phyloP scores from a whole-genome alignment of 2,797 vertebrate genomes.

The Myotis vivesi region DNA sequence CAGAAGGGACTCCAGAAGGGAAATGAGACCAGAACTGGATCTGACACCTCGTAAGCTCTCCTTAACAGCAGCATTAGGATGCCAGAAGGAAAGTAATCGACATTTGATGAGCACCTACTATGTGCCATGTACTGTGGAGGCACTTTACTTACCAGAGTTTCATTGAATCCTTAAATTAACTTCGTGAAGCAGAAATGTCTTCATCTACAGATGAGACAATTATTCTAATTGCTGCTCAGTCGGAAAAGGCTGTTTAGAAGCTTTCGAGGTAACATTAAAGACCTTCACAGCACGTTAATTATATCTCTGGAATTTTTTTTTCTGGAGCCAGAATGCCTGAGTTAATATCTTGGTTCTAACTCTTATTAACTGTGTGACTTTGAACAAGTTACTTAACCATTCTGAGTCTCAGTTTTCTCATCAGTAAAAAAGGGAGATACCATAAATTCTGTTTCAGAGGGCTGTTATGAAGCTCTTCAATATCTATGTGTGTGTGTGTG shows the following conservation, averaged over 20 bases:
- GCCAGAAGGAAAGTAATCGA: not conserved
- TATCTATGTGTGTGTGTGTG: not conserved
- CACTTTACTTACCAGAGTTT: not conserved
- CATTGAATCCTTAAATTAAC: not conserved
- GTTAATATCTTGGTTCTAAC: not conserved
- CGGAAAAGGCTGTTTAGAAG: not conserved
- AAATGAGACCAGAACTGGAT: not conserved
- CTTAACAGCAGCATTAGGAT: not conserved
- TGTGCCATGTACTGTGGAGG: fast-evolving
- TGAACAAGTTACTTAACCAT: not conserved
- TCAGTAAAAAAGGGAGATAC: not conserved
- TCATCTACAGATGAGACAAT: not conserved
- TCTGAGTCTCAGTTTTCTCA: not conserved
- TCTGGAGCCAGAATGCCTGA: not conserved
- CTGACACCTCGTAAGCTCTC: not conserved
- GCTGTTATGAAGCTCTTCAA: not conserved
- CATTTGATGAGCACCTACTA: not conserved
- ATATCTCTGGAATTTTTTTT: not conserved
- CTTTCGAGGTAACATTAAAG: not conserved
- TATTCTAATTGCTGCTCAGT: not conserved
- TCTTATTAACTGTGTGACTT: not conserved
- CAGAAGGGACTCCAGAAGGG: not conserved
- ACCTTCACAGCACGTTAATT: not conserved
- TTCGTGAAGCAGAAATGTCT: not conserved
- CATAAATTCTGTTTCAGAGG: not conserved